Percentiles rank a stretch among this genome's conserved stretches.
Evolutionary conservation across 1,140 invertebrate genomes (phyloP).

Genomic region (Eufriesea mexicana): DNA sequence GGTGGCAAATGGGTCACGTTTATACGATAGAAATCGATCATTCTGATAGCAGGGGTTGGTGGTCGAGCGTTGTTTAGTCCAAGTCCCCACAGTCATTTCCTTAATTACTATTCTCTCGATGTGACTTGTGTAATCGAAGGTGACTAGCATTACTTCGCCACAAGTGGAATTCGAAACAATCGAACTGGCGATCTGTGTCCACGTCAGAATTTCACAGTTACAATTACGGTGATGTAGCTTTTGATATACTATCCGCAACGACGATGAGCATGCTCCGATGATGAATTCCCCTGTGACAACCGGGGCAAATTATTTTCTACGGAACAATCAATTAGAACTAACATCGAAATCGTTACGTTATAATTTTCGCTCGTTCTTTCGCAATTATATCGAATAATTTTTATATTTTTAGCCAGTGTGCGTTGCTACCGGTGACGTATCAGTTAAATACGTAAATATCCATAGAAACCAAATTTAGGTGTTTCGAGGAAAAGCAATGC

Average conservation of each 20-base stretch:
- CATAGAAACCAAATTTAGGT: background rate
- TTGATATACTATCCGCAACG: background rate
- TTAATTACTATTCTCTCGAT: constrained; percentile 11
- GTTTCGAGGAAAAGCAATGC: background rate
- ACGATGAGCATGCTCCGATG: background rate
- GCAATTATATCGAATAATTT: too few species aligned
- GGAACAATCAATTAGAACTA: too few species aligned
- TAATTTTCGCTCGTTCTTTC: too few species aligned
- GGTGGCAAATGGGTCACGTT: background rate
- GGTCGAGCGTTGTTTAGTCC: background rate
- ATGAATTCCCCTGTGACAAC: too few species aligned
- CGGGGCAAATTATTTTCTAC: too few species aligned
- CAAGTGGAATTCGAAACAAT: constrained; percentile 1
- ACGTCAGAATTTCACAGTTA: background rate
- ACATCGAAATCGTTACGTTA: too few species aligned
- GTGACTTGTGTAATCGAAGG: background rate
- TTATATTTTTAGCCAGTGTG: too few species aligned
- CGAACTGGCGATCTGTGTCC: background rate
- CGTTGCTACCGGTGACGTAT: too few species aligned
- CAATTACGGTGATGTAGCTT: background rate
- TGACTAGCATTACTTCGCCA: background rate
- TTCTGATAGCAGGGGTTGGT: background rate
- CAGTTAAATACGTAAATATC: too few species aligned
- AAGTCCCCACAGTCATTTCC: constrained; percentile 1
- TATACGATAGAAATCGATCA: constrained; percentile 3